These are phyloP conservation scores for Mesocentrotus franciscanus DNA, from an alignment of 53 echinoderm and acorn worm species.

Conservation along the genomic window DNA sequence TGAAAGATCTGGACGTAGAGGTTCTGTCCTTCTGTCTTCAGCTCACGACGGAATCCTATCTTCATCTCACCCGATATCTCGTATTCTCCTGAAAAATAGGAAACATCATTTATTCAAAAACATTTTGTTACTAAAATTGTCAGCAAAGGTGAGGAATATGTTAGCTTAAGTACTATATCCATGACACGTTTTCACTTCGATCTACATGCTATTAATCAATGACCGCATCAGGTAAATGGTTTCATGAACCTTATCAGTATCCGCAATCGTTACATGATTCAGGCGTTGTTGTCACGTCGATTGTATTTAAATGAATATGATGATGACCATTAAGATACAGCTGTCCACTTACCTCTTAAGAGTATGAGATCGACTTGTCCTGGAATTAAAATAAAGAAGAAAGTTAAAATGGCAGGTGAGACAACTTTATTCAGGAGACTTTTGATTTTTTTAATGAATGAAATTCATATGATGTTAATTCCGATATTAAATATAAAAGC, in stretches of 20 bases:
- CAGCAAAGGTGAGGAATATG: not conserved
- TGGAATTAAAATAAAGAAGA: slow-evolving; percentile 36
- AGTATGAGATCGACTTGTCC: slow-evolving; percentile 79
- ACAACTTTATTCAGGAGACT: not conserved
- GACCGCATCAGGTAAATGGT: not conserved
- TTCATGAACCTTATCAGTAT: not conserved
- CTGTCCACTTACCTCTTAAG: slow-evolving; percentile 68
- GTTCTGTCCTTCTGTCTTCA: slow-evolving; percentile 73
- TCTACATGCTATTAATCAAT: not conserved
- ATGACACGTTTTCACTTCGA: not conserved
- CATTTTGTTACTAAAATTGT: not conserved
- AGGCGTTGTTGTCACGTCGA: not conserved
- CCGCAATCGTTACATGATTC: not conserved
- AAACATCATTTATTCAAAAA: not conserved
- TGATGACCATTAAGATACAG: not conserved
- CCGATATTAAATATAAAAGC: too few species aligned
- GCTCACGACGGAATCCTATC: slow-evolving; percentile 74
- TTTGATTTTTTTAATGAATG: too few species aligned
- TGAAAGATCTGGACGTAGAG: slow-evolving; percentile 82
- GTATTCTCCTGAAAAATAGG: slow-evolving; percentile 73
- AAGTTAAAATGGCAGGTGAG: not conserved
- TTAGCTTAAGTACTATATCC: not conserved
- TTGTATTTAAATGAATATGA: not conserved
- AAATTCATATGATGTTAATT: not conserved
- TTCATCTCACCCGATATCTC: slow-evolving; percentile 86